These are phyloP conservation scores for Periophthalmus modestus DNA, from an alignment of 2,113 vertebrate genomes.

Conservation along the genomic window DNA sequence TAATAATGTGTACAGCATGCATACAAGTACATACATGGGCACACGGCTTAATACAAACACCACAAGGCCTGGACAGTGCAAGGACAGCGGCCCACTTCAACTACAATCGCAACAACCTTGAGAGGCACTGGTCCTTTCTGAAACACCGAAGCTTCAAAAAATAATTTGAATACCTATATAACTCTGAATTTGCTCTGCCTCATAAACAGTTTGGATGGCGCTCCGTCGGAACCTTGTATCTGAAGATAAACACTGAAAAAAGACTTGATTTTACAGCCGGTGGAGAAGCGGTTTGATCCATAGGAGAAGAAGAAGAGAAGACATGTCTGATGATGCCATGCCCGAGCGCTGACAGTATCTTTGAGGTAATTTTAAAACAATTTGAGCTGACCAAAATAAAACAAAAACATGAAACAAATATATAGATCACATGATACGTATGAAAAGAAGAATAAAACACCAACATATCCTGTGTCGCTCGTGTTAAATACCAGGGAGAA, in stretches of 20 bases:
- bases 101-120: conserved; percentile 67
- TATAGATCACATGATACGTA: no score
- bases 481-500: no score
- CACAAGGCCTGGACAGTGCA: conserved; percentile 67
- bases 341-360: no score
- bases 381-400: no score
- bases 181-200: conserved; percentile 51
- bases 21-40: conserved; percentile 34
- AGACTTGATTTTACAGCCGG: conserved; percentile 33
- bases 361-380: no score
- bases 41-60: conserved; percentile 52
- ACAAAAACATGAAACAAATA: no score
- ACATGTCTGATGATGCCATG: no score
- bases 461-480: no score
- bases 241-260: conserved; percentile 56
- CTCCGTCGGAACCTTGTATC: conserved; percentile 47
- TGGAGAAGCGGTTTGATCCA: conserved; percentile 20
- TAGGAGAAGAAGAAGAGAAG: no score
- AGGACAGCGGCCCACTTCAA: conserved; percentile 68
- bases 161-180: conserved; percentile 69
- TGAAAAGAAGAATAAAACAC: no score
- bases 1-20: conserved; percentile 40
- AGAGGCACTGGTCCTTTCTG: conserved; percentile 67
- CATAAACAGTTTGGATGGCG: conserved; percentile 57
- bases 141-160: conserved; percentile 55